A percentile compares a stretch with the other conserved stretches of the same genome.
Conservation (phyloP, 2,113 vertebrate species). For the Setophaga coronata region DNA sequence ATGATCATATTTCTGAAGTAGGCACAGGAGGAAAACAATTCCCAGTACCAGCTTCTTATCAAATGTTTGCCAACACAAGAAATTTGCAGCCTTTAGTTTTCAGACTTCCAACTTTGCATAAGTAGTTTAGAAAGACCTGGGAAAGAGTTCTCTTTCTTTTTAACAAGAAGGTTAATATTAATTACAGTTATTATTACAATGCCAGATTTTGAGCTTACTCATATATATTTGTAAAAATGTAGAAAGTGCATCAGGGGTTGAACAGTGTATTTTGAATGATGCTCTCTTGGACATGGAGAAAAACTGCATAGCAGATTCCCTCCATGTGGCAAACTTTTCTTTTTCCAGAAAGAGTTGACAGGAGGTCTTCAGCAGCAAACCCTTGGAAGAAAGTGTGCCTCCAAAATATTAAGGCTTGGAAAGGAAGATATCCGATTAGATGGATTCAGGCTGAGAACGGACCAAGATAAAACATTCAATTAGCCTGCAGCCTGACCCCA, state of each 20-base stretch:
- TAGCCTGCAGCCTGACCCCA: conserved; percentile 60
- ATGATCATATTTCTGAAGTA: background rate
- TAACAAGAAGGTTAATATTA: background rate
- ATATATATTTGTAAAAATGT: background rate
- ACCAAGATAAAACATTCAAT: conserved; percentile 65
- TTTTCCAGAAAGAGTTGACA: background rate
- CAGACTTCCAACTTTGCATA: background rate
- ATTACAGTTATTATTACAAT: background rate
- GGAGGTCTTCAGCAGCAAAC: background rate
- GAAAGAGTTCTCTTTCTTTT: background rate
- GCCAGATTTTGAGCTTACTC: background rate
- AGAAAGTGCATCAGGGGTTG: background rate
- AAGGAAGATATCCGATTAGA: conserved; percentile 14
- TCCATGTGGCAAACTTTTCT: background rate
- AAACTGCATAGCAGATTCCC: background rate
- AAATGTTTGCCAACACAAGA: background rate
- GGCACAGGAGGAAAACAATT: background rate
- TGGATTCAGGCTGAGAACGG: background rate
- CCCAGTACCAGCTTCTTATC: background rate
- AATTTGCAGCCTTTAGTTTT: background rate
- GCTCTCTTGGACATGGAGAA: background rate
- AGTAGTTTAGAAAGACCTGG: background rate
- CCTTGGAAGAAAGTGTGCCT: background rate
- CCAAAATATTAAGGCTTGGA: conserved; percentile 45
- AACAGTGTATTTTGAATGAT: background rate